Evolutionary conservation across 2,888 invertebrate species (phyloP), one percentile per base, ranked within the genome.

Genomic region (Drosophila pullipes): DNA sequence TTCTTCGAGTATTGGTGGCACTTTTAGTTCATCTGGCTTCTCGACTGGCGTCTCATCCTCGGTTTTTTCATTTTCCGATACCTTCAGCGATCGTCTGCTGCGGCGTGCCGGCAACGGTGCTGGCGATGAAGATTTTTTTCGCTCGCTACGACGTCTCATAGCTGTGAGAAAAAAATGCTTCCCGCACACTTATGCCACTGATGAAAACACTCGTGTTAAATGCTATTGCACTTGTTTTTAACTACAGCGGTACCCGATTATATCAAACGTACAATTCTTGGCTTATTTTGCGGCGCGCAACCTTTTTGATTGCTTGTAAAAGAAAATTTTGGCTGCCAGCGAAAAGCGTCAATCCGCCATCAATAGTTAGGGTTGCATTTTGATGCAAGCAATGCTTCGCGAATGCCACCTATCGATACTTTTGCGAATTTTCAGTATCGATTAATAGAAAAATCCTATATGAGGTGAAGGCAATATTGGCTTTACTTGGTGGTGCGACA

Each of bases 121-220:
- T 50, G 96, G 95, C 55, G 96, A 95, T 89, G 95, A 81, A 64
- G 95, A 93, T 92, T 96, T 96, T 91, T 95, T 96, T 91, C 94
- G 94, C 92, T 94, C 96, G 94, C 95, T 96, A 94, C 96, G 96
- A 84, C 96, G 96, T 92, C 96, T 96, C 97, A 97, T 97, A 58
- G 82, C 76, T 74, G 65, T 58, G 57, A 74, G 59, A 55, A 63
- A 73, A 62, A 69, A 74, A 68, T 58, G 62, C 52, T 69, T 58
- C 54, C 41, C 60, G 59, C 62, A 78, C 79, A 63, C 82, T 65
- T 44, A 61, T 72, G 55, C 69, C 72, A 76, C 67, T 62, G 25
- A 49, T 52, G 30, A 64, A 70, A 75, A 62, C 76, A 70, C 74
- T 78, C 54, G 70, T 66, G 60, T 57, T 66, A 82, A 66, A 74